Evolutionary conservation across 37 sponge, comb jelly and placozoan species (phyloP).

Genomic region (Geodia barretti): DNA sequence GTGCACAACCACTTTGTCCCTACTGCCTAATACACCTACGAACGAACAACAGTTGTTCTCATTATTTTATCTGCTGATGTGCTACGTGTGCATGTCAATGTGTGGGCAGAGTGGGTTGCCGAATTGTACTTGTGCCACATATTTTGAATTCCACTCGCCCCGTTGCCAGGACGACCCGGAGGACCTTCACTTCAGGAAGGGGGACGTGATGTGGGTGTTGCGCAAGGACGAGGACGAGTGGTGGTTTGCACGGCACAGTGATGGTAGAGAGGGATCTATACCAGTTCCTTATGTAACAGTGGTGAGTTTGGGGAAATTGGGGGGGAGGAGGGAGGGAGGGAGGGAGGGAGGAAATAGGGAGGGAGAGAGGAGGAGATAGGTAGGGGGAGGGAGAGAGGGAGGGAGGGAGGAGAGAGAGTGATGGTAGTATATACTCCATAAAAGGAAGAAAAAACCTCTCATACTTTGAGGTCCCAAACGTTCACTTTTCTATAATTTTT

Average conservation of each 20-base stretch:
- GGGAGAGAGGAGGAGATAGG: background rate
- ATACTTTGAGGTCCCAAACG: no score
- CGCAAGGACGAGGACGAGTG: constrained; percentile 95
- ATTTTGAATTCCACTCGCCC: no score
- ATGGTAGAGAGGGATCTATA: constrained; percentile 86
- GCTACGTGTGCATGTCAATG: no score
- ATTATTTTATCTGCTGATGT: no score
- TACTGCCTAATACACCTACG: no score
- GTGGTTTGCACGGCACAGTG: constrained; percentile 88
- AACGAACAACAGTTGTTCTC: no score
- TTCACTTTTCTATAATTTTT: no score
- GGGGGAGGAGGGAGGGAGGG: constrained; percentile 8
- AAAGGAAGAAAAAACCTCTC: background rate
- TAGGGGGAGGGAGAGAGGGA: background rate
- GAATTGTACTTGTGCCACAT: no score
- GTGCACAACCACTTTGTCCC: no score
- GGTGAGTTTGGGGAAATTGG: constrained; percentile 47
- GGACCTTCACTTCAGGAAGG: constrained; percentile 91
- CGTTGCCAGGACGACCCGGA: constrained; percentile 82
- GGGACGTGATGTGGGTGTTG: constrained; percentile 85
- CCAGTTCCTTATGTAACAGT: constrained; percentile 89
- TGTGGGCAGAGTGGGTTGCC: no score
- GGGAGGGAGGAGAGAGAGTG: background rate
- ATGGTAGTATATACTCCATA: background rate
- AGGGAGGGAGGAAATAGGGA: constrained; percentile 2